Evolutionary conservation across 2,113 vertebrate genomes (phyloP).

Genomic region (Irena cyanogastra): DNA sequence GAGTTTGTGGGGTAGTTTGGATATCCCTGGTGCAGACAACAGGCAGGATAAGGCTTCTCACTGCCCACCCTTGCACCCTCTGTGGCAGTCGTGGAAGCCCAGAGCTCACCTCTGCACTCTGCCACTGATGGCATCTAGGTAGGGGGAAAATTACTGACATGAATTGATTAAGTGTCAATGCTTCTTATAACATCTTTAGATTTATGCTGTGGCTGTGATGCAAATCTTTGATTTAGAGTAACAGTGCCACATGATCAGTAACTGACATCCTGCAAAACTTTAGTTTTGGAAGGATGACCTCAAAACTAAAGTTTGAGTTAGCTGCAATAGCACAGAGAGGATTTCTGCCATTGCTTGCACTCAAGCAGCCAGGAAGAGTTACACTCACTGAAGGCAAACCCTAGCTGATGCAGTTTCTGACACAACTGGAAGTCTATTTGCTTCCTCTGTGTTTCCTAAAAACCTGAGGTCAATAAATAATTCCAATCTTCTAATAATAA

Average conservation of each 20-base stretch:
- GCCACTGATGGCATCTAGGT: neutral
- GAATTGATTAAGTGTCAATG: neutral
- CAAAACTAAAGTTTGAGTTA: neutral
- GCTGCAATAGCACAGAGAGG: neutral
- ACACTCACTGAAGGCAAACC: neutral
- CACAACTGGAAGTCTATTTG: neutral
- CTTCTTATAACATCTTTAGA: neutral
- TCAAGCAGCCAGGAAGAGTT: neutral
- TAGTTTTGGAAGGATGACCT: neutral
- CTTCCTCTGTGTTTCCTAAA: neutral
- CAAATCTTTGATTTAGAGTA: neutral
- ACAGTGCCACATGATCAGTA: neutral
- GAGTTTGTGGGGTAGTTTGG: fast-evolving
- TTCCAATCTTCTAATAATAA: neutral
- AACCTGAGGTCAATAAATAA: neutral
- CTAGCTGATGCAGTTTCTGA: neutral
- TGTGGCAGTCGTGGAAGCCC: neutral
- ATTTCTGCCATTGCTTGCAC: neutral
- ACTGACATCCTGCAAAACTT: neutral
- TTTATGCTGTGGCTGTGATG: neutral
- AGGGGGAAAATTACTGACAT: neutral
- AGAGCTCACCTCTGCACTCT: neutral
- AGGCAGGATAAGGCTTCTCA: neutral
- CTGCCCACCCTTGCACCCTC: neutral
- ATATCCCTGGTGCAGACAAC: fast-evolving